A percentile compares a stretch with the other conserved stretches of the same genome.
These are phyloP conservation scores for Aporophyla nigra DNA, from an alignment of 2,888 invertebrate genomes.

Conservation along the genomic window DNA sequence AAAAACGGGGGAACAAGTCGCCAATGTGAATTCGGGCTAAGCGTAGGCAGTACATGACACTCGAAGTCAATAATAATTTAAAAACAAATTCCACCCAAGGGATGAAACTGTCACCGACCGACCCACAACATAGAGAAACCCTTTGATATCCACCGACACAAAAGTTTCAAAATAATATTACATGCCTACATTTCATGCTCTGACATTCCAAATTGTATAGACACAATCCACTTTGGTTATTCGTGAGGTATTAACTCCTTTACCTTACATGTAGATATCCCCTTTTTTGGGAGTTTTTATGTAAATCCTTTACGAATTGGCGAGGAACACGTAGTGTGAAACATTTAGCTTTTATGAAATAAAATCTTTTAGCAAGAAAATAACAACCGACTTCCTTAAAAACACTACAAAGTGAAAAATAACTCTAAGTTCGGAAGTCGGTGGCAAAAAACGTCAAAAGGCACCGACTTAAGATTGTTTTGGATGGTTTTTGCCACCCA, in stretches of 20 bases:
- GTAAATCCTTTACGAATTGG: background rate
- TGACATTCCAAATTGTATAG: constrained; percentile 3
- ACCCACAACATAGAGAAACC: too few relatives aligned
- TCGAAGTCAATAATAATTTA: constrained; percentile 1
- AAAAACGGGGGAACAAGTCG: too few relatives aligned
- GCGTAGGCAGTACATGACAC: background rate
- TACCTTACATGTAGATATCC: background rate
- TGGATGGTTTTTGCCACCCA: too few relatives aligned
- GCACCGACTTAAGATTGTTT: too few relatives aligned
- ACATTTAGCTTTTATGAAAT: too few relatives aligned
- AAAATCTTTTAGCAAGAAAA: too few relatives aligned
- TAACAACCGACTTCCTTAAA: too few relatives aligned
- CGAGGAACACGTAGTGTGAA: too few relatives aligned
- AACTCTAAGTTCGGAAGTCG: too few relatives aligned
- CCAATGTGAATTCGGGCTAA: background rate
- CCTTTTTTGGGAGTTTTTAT: background rate
- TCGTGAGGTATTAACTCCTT: constrained; percentile 23
- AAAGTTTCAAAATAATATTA: constrained; percentile 24
- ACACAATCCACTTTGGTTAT: constrained; percentile 18
- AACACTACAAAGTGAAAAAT: too few relatives aligned
- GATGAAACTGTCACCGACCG: constrained; percentile 6
- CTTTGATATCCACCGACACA: background rate
- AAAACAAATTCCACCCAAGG: constrained; percentile 15
- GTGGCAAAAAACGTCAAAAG: too few relatives aligned
- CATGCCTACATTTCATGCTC: constrained; percentile 21